These are phyloP conservation scores for Archips crataeganus DNA, from an alignment of 2,888 invertebrate species.

Conservation along the genomic window DNA sequence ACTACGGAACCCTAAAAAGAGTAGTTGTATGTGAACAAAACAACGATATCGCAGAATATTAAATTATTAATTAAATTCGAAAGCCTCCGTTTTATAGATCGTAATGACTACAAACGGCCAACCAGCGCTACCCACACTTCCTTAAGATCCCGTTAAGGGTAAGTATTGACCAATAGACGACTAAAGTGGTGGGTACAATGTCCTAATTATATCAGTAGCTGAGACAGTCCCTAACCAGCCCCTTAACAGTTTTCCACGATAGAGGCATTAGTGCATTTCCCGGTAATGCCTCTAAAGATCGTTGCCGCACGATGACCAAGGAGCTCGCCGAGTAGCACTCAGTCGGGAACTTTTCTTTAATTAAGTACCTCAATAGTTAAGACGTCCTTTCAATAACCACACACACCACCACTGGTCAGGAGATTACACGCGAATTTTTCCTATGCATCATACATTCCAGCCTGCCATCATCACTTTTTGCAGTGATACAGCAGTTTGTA, in stretches of 20 bases:
- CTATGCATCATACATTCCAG: no score
- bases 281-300: conserved; percentile 83
- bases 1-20: no score
- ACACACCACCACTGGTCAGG: no score
- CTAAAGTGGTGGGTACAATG: conserved; percentile 40
- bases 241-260: conserved; percentile 85
- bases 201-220: conserved; percentile 84
- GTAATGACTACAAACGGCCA: not conserved
- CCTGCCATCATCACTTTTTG: no score
- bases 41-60: no score
- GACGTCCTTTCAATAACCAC: not conserved
- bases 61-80: not conserved
- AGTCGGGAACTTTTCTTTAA: conserved; percentile 6
- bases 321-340: conserved; percentile 49
- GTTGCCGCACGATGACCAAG: conserved; percentile 78
- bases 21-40: not conserved
- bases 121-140: not conserved
- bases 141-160: conserved; percentile 7
- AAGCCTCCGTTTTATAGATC: not conserved
- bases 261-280: conserved; percentile 84
- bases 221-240: conserved; percentile 84
- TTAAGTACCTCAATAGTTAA: not conserved
- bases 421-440: no score
- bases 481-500: no score
- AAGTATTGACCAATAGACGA: not conserved